Conservation (phyloP, 2,113 vertebrate genomes). For the Maylandia zebra region DNA sequence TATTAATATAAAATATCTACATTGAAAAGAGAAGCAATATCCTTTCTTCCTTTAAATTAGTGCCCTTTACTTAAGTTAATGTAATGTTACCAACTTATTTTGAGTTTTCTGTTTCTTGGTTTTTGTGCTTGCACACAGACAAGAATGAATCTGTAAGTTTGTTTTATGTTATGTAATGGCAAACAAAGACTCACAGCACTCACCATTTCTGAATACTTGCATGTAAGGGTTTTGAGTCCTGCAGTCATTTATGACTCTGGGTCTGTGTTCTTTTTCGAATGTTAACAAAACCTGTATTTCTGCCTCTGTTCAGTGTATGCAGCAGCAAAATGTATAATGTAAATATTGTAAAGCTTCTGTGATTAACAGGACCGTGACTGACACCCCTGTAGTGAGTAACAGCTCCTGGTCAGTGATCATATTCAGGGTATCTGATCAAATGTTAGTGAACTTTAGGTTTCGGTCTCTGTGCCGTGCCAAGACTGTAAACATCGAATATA, state of each 20-base stretch:
- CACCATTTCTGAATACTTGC: background rate
- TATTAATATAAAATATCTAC: background rate
- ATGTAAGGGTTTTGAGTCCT: background rate
- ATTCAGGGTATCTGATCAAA: background rate
- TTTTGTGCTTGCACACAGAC: background rate
- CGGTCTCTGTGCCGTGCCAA: background rate
- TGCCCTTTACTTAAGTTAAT: background rate
- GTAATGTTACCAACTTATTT: background rate
- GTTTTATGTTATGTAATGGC: background rate
- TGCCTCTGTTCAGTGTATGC: background rate
- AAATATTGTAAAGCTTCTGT: background rate
- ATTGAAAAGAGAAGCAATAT: fast-evolving
- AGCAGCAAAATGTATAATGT: background rate
- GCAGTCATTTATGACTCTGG: background rate
- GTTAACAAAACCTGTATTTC: background rate
- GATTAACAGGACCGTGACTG: fast-evolving
- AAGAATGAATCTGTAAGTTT: background rate
- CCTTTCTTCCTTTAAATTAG: background rate
- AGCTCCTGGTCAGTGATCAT: background rate
- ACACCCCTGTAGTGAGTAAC: background rate
- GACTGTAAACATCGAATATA: background rate
- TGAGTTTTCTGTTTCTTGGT: background rate
- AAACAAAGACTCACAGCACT: background rate
- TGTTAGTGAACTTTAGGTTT: background rate
- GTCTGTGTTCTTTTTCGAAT: background rate